Conservation (phyloP, 2,797 vertebrate species). For the Macrochelys suwanniensis region DNA sequence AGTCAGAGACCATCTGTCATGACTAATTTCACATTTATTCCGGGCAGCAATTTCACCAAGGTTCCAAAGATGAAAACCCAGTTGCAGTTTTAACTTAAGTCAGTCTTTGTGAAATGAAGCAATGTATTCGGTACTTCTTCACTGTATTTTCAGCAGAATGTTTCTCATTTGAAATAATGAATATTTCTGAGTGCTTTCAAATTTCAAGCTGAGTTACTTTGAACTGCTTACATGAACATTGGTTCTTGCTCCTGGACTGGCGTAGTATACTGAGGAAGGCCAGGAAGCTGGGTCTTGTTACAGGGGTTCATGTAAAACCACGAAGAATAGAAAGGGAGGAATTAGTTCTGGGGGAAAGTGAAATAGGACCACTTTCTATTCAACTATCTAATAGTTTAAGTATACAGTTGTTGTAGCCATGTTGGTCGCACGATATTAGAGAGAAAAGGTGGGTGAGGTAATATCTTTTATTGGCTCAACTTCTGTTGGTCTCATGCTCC, state of each 20-base stretch:
- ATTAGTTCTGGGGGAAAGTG: background rate
- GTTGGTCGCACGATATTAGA: background rate
- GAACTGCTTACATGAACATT: rapidly evolving
- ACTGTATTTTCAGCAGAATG: background rate
- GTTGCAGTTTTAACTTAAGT: background rate
- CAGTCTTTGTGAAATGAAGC: slow-evolving; percentile 18
- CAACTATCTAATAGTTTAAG: background rate
- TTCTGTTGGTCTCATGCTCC: background rate
- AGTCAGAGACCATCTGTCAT: slow-evolving; percentile 37
- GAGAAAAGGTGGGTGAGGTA: background rate
- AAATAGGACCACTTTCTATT: background rate
- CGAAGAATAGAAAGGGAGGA: background rate
- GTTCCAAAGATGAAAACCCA: slow-evolving; percentile 32
- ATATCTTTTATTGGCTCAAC: background rate
- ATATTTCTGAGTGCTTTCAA: background rate
- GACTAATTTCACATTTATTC: slow-evolving; percentile 55
- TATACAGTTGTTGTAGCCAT: background rate
- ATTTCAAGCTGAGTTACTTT: background rate
- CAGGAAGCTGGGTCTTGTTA: background rate
- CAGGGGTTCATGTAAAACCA: background rate
- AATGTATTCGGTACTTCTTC: background rate
- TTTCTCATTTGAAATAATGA: background rate
- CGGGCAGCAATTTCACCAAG: slow-evolving; percentile 32
- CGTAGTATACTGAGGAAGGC: background rate
- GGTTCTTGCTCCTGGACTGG: background rate